Evolutionary conservation across 2,797 vertebrate species (phyloP).

Genomic region (Chanos chanos): DNA sequence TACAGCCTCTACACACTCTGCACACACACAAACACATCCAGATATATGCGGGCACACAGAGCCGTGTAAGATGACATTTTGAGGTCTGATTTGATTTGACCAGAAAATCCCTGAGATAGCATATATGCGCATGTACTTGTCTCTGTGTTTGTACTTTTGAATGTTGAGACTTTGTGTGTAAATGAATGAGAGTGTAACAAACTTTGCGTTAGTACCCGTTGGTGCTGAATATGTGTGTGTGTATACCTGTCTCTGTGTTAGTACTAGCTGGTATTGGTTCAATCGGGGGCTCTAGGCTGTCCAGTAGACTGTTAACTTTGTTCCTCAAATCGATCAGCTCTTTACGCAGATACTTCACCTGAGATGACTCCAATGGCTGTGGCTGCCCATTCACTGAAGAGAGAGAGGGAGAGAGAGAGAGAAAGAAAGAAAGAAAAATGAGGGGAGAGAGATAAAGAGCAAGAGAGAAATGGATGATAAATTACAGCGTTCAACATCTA

Average conservation of each 20-base stretch:
- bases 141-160: background rate
- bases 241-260: slow-evolving; percentile 81
- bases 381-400: slow-evolving; percentile 92
- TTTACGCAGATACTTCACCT: slow-evolving; percentile 94
- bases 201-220: slow-evolving; percentile 77
- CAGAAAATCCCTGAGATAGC: background rate
- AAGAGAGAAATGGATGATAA: too few species aligned
- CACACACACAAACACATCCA: background rate
- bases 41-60: too few species aligned
- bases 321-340: slow-evolving; percentile 98
- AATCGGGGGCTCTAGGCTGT: slow-evolving; percentile 90
- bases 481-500: too few species aligned
- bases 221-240: slow-evolving; percentile 33
- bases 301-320: slow-evolving; percentile 95
- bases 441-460: background rate
- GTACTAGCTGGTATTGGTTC: slow-evolving; percentile 81
- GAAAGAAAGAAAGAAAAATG: background rate
- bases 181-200: slow-evolving; percentile 41
- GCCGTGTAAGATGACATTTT: too few species aligned
- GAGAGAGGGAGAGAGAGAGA: background rate
- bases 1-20: slow-evolving; percentile 79
- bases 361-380: slow-evolving; percentile 94
- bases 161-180: background rate
- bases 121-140: slow-evolving; percentile 1
- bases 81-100: background rate